phyloP scores from a whole-genome alignment of 2,888 invertebrate species.

The Nebria brevicollis region DNA sequence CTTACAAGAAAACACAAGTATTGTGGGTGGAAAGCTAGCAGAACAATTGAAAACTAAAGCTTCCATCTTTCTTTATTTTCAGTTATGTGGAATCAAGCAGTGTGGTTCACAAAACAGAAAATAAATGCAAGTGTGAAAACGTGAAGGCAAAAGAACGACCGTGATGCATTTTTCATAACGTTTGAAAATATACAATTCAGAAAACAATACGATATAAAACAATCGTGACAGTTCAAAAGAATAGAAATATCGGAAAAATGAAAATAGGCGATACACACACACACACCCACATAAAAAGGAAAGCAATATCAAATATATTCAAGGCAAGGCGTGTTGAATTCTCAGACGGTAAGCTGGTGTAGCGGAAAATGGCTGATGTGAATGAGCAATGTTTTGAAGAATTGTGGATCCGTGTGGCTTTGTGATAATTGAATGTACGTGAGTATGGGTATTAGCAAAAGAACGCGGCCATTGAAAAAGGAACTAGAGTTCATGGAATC shows the following conservation, averaged over 20 bases:
- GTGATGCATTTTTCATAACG: slow-evolving; percentile 25
- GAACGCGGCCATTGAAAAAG: background rate
- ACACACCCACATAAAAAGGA: background rate
- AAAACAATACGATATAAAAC: slow-evolving; percentile 28
- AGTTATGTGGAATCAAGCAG: slow-evolving; percentile 18
- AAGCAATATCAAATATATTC: slow-evolving; percentile 1
- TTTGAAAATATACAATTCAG: slow-evolving; percentile 33
- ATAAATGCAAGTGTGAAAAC: slow-evolving; percentile 27
- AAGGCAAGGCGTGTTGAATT: background rate
- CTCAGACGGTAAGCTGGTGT: background rate
- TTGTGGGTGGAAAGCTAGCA: background rate
- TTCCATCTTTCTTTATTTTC: slow-evolving; percentile 16
- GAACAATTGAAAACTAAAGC: slow-evolving; percentile 32
- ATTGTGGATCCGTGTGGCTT: background rate
- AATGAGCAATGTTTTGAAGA: background rate
- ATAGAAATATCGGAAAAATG: slow-evolving; percentile 34
- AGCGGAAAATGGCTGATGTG: background rate
- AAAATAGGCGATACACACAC: background rate
- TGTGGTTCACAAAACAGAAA: slow-evolving; percentile 13
- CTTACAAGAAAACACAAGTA: background rate
- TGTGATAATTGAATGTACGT: background rate
- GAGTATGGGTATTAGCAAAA: background rate
- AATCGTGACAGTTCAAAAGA: slow-evolving; percentile 32
- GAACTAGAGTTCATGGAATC: background rate
- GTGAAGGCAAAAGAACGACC: background rate